Evolutionary conservation across 1,140 invertebrate genomes (phyloP), one percentile per base, ranked within the genome.

Genomic region (Drosophila albomicans): DNA sequence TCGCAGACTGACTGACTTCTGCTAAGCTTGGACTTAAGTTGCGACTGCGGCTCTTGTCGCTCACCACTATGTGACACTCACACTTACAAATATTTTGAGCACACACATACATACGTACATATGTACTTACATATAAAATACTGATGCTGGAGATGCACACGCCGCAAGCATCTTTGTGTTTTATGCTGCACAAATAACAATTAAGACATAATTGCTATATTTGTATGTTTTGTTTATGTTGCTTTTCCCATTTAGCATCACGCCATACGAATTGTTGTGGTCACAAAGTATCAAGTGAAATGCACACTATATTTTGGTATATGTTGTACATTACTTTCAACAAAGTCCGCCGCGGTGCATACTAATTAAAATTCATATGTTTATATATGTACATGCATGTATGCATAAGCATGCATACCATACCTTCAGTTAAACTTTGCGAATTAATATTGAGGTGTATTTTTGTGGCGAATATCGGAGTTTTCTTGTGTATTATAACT

Each of bases 1-100:
- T 49, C 57, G 65, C 57, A 61, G 65, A 62, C 56, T 62, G 63
- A 79, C 67, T 79, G 59, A 79, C 15, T 64, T 56, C 35, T 61
- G 32, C 35, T 56, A 28, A 68, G 77, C 74, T 68, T 30, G n/a
- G 32, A 32, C 41, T 56, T 57, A 16, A 63, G 54, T 52, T 73
- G 38, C n/a, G 67, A 35, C 41, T 15, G 49, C 13, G 11, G 51
- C 28, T 56, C 52, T 62, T 70, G 25, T 38, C 38, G 20, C 28
- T 25, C 25, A 63, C 28, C 49, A 48, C 32, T 41, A 11, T 38
- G 30, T 6, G 35, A 43, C 41, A 43, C 11, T 11, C 41, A 43
- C 41, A 43, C 13, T 10, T 28, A 15, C 28, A 16, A 7, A 13
- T 8, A 45, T 11, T 32, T 32, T 32, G 32, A 7, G 0, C 32